Evolutionary conservation across 2,797 vertebrate species (phyloP), one percentile per base, ranked within the genome.

Genomic region (Emys orbicularis): DNA sequence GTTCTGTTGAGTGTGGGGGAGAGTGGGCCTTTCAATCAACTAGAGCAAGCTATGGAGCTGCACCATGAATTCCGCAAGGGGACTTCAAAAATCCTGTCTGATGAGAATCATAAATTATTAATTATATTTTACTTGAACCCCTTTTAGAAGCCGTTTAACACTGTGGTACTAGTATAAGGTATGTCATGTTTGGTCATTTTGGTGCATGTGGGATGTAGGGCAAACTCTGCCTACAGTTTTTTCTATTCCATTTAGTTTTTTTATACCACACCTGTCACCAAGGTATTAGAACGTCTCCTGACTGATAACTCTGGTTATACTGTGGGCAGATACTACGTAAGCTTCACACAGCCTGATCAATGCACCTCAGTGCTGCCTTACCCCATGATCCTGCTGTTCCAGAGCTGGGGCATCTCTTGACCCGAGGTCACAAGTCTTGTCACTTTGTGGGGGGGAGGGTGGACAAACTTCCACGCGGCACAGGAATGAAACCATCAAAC

Each of bases 151-250:
- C n/a, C 4, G 47, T 79, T 83, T 49, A 74, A 29, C 57, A 27
- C 52, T 44, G 41, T 49, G 41, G 31, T 77, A 31, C 9, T 77
- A 27, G 65, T 72, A 41, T 74, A 54, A 93, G 85, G 6, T 56
- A 10, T 5, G 3, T 27, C 25, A 8, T 0, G 0, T 7, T 19
- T 5, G 5, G 27, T 79, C 83, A 34, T 12, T 77, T 94, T 88
- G 72, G 41, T 80, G 74, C 8, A 16, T 29, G 15, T 47, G 12
- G 44, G 15, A 49, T 77, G 44, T 29, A 25, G 29, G 44, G 25
- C 41, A 77, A 47, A 77, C 13, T 77, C 65, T 92, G 83, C 23
- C 59, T 91, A 87, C 53, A 80, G 59, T 84, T 89, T 90, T 94
- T 79, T n/a, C 83, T 37, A 41, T 91, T 93, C 76, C 41, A 72